Percentiles rank a stretch among this genome's conserved stretches.
phyloP scores from a whole-genome alignment of 37 sponge, comb jelly and placozoan genomes.

The Spongia lamella region DNA sequence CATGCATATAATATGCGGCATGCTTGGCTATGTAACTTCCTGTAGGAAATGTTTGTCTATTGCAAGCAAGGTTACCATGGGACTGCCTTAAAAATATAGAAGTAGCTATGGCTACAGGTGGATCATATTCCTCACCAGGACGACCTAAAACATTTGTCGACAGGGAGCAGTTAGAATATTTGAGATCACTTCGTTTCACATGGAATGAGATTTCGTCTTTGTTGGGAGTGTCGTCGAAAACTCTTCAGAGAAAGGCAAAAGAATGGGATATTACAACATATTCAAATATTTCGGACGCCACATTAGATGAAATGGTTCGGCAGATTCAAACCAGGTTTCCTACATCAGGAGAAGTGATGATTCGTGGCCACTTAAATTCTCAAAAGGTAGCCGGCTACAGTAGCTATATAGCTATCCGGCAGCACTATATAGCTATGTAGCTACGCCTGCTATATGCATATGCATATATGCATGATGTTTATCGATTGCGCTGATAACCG shows the following conservation, averaged over 20 bases:
- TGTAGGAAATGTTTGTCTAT: no score
- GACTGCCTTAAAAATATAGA: no score
- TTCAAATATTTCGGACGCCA: not conserved
- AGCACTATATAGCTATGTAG: no score
- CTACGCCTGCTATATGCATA: no score
- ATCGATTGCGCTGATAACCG: no score
- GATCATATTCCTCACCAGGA: no score
- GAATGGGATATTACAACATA: conserved; percentile 18
- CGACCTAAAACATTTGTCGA: conserved; percentile 7
- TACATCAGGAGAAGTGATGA: conserved; percentile 12
- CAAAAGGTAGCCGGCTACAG: not conserved
- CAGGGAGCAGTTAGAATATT: conserved; percentile 1
- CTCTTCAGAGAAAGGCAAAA: conserved; percentile 8
- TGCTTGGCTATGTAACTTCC: no score
- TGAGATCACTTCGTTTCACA: conserved; percentile 4
- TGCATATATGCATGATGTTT: no score
- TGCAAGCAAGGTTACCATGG: no score
- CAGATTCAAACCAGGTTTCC: conserved; percentile 2
- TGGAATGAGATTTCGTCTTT: conserved; percentile 12
- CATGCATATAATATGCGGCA: no score
- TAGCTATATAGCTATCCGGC: no score
- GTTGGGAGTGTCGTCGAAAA: conserved; percentile 13
- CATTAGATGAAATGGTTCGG: not conserved
- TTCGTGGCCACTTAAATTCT: conserved; percentile 22
- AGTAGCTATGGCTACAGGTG: no score